Evolutionary conservation across 2,113 vertebrate species (phyloP), one percentile per base, ranked within the genome.

Genomic region (Sorex araneus): DNA sequence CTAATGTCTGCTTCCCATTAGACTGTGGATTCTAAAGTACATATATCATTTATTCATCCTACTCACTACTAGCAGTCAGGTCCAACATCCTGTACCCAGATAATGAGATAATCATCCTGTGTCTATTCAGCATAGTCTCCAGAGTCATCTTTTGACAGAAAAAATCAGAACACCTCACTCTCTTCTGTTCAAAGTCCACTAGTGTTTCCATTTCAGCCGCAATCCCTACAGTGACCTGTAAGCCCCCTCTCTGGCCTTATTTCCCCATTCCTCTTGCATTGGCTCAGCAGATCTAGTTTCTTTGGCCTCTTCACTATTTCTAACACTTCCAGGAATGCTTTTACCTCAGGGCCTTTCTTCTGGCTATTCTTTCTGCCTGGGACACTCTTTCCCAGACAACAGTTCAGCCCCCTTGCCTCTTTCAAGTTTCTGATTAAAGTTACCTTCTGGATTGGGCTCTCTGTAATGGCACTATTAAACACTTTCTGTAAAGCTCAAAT

Each of bases 361-460:
- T 74, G 54, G 81, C 66, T 74, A 3, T 74, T 83, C 6, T 57
- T 76, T 89, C 66, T 64, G 70, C 57, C 66, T 50, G 47, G 67
- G 60, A 71, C 69, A 80, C 47, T 74, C 40, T 57, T 83, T 34
- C 43, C 34, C 30, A 79, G 34, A 70, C n/a, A 84, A 84, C 3
- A n/a, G 7, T n/a, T 23, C 8, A 19, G 50, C 43, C 57, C 18
- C 60, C 54, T 64, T 9, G 81, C 10, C 13, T 50, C 47, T 92
- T 82, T 73, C 13, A 89, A 77, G 34, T 32, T 84, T 90, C 54
- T 79, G 76, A 70, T 76, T 91, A 66, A 92, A 94, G 36, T 64
- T 36, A 16, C 50, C 21, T 71, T 73, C 50, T 80, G 30, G 86
- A 83, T 50, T 28, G 28, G 60, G 25, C 3, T 86, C 28, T 73